These are phyloP conservation scores for Monopterus albus DNA, from an alignment of 2,113 vertebrate genomes.

Conservation along the genomic window DNA sequence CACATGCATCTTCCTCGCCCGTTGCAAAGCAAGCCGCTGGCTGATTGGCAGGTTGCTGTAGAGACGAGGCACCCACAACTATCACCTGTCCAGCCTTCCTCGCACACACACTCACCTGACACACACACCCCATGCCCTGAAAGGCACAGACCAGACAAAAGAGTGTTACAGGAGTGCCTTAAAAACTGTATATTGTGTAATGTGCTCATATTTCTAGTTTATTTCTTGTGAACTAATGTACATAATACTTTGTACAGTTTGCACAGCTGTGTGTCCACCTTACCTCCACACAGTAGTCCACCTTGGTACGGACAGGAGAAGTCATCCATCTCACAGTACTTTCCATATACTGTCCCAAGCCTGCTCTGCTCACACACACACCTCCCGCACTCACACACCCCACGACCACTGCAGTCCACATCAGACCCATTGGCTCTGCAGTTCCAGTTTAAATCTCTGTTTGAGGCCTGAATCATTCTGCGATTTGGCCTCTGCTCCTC, in stretches of 20 bases:
- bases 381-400: conserved; percentile 88
- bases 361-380: conserved; percentile 90
- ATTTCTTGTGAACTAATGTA: neutral
- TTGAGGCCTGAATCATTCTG: neutral
- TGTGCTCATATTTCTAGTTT: neutral
- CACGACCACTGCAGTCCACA: conserved; percentile 88
- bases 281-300: conserved; percentile 90
- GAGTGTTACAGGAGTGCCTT: neutral
- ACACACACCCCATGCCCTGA: conserved; percentile 93
- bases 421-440: conserved; percentile 81
- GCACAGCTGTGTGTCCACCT: no score
- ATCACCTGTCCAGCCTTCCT: conserved; percentile 90
- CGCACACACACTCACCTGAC: conserved; percentile 88
- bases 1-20: conserved; percentile 90
- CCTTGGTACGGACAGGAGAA: conserved; percentile 92
- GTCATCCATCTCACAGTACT: conserved; percentile 94
- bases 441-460: conserved; percentile 20
- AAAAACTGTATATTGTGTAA: neutral
- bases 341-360: conserved; percentile 89
- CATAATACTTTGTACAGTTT: neutral
- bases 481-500: conserved; percentile 37
- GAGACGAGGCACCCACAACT: conserved; percentile 87
- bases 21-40: conserved; percentile 87
- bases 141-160: neutral
- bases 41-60: conserved; percentile 84